Evolutionary conservation across 2,797 vertebrate species (phyloP).

Genomic region (Bovichtus variegatus): DNA sequence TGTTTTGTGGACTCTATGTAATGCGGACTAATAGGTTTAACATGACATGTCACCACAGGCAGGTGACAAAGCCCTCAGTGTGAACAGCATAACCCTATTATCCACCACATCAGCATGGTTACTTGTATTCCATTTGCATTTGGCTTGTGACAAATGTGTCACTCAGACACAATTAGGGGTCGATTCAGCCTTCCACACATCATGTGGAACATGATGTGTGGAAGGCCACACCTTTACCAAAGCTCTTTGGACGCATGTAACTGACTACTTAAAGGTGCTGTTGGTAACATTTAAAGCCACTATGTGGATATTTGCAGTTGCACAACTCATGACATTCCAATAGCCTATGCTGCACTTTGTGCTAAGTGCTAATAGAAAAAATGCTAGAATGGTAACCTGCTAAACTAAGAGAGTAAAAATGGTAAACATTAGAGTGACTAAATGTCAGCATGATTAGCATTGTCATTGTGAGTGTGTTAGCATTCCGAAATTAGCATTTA

Average conservation of each 20-base stretch:
- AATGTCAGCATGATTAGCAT: no score
- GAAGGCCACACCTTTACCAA: neutral
- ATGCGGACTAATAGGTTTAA: conserved; percentile 15
- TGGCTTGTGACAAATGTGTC: neutral
- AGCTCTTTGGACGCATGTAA: neutral
- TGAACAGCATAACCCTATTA: conserved; percentile 31
- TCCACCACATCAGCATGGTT: conserved; percentile 29
- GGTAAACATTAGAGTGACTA: neutral
- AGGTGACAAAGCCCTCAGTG: neutral
- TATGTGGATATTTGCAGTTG: neutral
- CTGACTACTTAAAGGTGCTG: neutral
- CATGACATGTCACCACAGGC: conserved; percentile 13
- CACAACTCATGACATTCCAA: neutral
- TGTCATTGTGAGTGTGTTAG: no score
- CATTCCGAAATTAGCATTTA: no score
- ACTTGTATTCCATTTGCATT: conserved; percentile 26
- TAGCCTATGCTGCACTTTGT: neutral
- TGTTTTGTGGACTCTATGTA: conserved; percentile 3
- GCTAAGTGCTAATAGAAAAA: no score
- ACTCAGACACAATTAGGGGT: neutral
- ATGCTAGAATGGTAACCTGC: no score
- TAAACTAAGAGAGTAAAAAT: neutral
- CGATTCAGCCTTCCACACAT: neutral
- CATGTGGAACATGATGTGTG: no score
- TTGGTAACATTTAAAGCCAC: neutral